Conservation (phyloP, 2,797 vertebrate genomes). For the Gymnodraco acuticeps region DNA sequence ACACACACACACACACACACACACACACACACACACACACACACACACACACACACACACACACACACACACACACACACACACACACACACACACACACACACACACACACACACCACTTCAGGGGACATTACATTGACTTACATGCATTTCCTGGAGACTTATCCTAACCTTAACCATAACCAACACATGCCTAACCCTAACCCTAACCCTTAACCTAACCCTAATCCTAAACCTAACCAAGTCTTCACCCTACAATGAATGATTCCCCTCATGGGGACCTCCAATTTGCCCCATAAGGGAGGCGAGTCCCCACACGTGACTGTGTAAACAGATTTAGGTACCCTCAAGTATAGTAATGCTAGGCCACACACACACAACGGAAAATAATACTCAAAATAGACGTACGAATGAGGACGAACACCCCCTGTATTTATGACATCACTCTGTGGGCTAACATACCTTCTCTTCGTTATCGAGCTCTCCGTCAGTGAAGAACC, state of each 20-base stretch:
- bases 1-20: conserved; percentile 1
- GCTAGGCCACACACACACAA: conserved; percentile 11
- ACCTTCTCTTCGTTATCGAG: conserved; percentile 91
- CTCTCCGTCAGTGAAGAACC: conserved; percentile 92
- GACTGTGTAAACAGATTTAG: no score
- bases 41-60: not conserved
- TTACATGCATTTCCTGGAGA: no score
- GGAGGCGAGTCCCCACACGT: no score
- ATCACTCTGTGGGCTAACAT: conserved; percentile 17
- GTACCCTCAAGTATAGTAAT: no score
- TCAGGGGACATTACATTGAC: no score
- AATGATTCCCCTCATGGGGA: no score
- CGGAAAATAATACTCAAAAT: not conserved
- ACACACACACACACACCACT: not conserved
- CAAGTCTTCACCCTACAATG: no score
- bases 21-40: not conserved
- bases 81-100: not conserved
- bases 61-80: not conserved
- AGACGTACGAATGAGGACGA: not conserved
- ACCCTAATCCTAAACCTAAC: no score
- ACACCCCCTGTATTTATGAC: not conserved
- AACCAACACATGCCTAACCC: no score
- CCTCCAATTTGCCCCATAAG: no score
- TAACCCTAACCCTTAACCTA: no score
- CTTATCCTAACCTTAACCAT: no score